phyloP scores from a whole-genome alignment of 2,888 invertebrate species.

The Megastigmus dorsalis region DNA sequence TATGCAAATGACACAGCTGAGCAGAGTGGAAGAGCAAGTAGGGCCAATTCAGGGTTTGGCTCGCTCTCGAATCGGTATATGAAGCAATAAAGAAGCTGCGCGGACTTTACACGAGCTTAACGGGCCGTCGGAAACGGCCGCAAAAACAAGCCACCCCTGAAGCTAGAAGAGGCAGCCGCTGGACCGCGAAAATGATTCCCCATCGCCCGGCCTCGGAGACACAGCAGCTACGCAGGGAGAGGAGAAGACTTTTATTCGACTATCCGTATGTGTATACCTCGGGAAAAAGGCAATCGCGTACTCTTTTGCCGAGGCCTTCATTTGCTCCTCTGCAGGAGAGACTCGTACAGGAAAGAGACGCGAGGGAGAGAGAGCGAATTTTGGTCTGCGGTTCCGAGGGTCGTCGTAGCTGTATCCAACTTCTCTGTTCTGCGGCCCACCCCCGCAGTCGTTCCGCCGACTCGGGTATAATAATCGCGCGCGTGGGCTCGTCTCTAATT shows the following conservation, averaged over 20 bases:
- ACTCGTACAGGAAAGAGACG: conserved; percentile 36
- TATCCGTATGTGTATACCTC: neutral
- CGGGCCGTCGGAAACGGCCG: conserved; percentile 42
- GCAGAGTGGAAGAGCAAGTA: conserved; percentile 47
- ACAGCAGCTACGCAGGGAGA: too few species aligned
- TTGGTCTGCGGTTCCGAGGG: conserved; percentile 34
- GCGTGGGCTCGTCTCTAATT: conserved; percentile 67
- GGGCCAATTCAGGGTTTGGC: conserved; percentile 7
- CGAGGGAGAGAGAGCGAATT: too few species aligned
- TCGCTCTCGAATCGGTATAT: conserved; percentile 34
- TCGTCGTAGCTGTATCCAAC: too few species aligned
- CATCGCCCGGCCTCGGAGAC: conserved; percentile 28
- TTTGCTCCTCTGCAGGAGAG: conserved; percentile 28
- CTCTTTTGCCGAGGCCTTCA: conserved; percentile 48
- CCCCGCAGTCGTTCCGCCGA: conserved; percentile 20
- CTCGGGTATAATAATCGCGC: conserved; percentile 65
- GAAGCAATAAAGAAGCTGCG: conserved; percentile 43
- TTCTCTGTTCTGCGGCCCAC: neutral
- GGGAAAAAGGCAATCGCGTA: conserved; percentile 51
- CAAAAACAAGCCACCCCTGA: conserved; percentile 41
- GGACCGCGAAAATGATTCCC: conserved; percentile 55
- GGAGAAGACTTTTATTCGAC: conserved; percentile 35
- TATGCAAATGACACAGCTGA: conserved; percentile 50
- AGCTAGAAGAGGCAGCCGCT: conserved; percentile 27
- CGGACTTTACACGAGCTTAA: conserved; percentile 48